Evolutionary conservation across 2,888 invertebrate species (phyloP).

Genomic region (Agrilus mali): DNA sequence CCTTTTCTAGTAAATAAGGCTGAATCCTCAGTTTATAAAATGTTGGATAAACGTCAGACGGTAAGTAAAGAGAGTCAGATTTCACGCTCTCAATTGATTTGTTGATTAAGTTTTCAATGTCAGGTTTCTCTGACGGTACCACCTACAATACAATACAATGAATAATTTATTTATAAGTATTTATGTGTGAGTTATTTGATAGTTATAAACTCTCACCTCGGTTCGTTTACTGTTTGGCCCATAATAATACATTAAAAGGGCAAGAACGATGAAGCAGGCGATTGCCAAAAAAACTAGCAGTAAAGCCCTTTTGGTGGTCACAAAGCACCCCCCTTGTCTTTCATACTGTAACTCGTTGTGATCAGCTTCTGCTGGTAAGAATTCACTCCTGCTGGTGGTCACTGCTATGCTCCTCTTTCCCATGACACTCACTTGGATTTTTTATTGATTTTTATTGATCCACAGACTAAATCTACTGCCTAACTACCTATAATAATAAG

Average conservation of each 20-base stretch:
- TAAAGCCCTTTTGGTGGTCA: conserved; percentile 44
- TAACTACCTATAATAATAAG: too few species aligned
- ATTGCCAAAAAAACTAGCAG: conserved; percentile 32
- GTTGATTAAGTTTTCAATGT: conserved; percentile 28
- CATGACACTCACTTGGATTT: conserved; percentile 12
- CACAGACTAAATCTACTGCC: too few species aligned
- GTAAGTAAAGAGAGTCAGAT: conserved; percentile 23
- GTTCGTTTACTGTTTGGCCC: conserved; percentile 18
- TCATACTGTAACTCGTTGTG: conserved; percentile 44
- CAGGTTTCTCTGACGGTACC: conserved; percentile 20
- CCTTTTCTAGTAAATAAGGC: conserved; percentile 25
- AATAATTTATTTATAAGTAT: not conserved
- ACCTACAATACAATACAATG: too few species aligned
- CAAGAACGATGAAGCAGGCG: conserved; percentile 22
- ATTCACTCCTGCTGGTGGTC: conserved; percentile 43
- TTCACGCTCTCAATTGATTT: conserved; percentile 23
- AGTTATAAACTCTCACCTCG: not conserved
- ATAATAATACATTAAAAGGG: conserved; percentile 28
- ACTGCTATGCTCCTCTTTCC: conserved; percentile 15
- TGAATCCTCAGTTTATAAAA: conserved; percentile 27
- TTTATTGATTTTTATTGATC: not conserved
- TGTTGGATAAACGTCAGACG: conserved; percentile 20
- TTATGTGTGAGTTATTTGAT: not conserved
- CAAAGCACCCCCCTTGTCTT: conserved; percentile 47
- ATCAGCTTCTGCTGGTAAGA: conserved; percentile 43